Conservation (phyloP, 2,113 vertebrate species). For the Anoura caudifer region DNA sequence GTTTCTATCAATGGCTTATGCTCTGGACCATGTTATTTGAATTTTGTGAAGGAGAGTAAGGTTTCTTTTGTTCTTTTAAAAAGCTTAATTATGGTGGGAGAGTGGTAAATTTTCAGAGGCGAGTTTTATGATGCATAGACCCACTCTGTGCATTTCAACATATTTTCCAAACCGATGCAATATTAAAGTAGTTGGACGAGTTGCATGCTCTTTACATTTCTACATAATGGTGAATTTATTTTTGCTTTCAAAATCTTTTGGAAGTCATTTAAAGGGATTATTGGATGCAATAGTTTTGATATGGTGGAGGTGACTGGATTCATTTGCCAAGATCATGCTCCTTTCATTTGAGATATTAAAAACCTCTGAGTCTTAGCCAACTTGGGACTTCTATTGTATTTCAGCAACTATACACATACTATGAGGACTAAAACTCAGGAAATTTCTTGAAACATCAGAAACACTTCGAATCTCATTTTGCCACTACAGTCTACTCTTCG, state of each 20-base stretch:
- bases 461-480: conserved; percentile 21
- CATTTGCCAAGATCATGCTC: conserved; percentile 46
- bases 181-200: conserved; percentile 47
- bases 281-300: conserved; percentile 56
- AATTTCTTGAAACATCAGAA: conserved; percentile 16
- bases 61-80: conserved; percentile 75
- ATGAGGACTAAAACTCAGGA: background rate
- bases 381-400: conserved; percentile 26
- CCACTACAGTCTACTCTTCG: conserved; percentile 10
- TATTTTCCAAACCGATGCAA: conserved; percentile 24
- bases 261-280: conserved; percentile 73
- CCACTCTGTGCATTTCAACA: conserved; percentile 64
- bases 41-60: conserved; percentile 60
- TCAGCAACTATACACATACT: conserved; percentile 34
- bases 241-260: conserved; percentile 48
- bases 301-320: conserved; percentile 49
- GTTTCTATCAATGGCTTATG: conserved; percentile 72
- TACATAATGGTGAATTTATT: background rate
- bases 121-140: conserved; percentile 77
- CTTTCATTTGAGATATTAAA: conserved; percentile 53
- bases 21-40: conserved; percentile 63
- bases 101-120: conserved; percentile 76
- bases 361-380: conserved; percentile 55
- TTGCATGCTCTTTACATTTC: conserved; percentile 66
- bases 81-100: conserved; percentile 77